Base-by-base conservation (phyloP, 2,888 invertebrate species). In the Patella caerulea region DNA sequence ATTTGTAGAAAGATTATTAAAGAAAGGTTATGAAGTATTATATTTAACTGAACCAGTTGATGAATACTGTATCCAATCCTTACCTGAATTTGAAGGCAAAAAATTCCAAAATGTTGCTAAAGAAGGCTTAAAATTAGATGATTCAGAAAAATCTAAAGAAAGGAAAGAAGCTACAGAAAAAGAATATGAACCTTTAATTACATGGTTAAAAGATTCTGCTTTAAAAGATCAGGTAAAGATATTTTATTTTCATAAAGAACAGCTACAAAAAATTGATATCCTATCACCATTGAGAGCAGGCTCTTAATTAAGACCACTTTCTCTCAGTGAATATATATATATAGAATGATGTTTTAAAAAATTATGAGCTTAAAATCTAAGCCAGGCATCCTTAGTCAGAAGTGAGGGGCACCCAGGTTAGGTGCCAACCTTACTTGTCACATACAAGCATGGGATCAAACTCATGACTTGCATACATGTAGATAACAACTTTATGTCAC, bases 91-190 rank as follows among this genome's bases (percentile, higher is more conserved):
- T 92, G 99, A 99, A 89, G 97, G 98, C 76, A 97, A 98, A 93
- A 99, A 98, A 93, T 99, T 99, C 96, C 92, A 92, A 85, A 99
- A 99, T 92, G 97, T 98, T 76, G 99, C 99, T 86, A 99, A 99
- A 93, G 99, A 99, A 93, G 98, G 98, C 55, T 95, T 99, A 91
- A 94, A 95, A 84, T 92, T 99, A 12, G 92, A 92, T 81, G 94
- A 95, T 71, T 96, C 97, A 88, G 93, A 92, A 81, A 92, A 92
- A 78, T 94, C 92, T 82, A 96, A 96, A 92, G 95, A 96, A 91
- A 88, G 87, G 55, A 90, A 90, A 86, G 97, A 97, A 90, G 94
- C 94, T 78, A 91, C 96, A 80, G 95, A 95, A 91, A 94, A 93
- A 84, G 94, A 94, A 78, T 98, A 95, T 92, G 97, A 98, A 92